Evolutionary conservation across 2,888 invertebrate genomes (phyloP), one percentile per base, ranked within the genome.

Genomic region (Rotaria sp.): DNA sequence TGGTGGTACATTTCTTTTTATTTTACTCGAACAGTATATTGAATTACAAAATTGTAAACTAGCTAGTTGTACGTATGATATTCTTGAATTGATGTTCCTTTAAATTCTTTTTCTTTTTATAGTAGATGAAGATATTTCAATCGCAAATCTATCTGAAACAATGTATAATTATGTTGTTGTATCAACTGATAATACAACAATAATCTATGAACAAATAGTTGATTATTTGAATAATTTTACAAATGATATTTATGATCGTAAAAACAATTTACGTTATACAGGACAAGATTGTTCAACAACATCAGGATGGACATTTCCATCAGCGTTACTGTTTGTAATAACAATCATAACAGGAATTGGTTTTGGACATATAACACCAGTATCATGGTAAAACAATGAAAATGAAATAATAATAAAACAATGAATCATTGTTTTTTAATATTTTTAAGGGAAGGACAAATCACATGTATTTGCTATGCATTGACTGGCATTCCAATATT

Each of bases 301-400:
- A 21, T 90, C 90, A 87, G 88, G 89, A 55, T 91, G 91, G 91
- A 90, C 89, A 21, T 90, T 90, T 88, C 88, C 90, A 8, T 90
- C 90, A 0, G 89, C 90, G 7, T 88, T 91, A 18, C 89, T 91
- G 88, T 91, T 91, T 88, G 90, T 90, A 15, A 90, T 91, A 48
- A 91, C 90, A 10, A 90, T 91, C n/a, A 89, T 91, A 48, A 90
- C 91, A 30, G 90, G 91, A 4, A 91, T 91, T 55, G 91, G 86
- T 59, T 86, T 75, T 45, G 86, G 86, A 30, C 85, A 80, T 38
- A 59, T 86, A 50, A 74, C 85, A 48, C 86, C 86, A 7, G 55
- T 85, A 10, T 85, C 86, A 41, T 86, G 86, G 80, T 80, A 80
- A 74, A 0, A 41, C 5, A 21, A 30, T 11, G 13, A 80, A 5